Percentiles rank a stretch among this genome's conserved stretches.
These are phyloP conservation scores for Chironex yamaguchii DNA, from an alignment of 30 jellyfish, hydroid and myxozoan genomes.

Conservation along the genomic window DNA sequence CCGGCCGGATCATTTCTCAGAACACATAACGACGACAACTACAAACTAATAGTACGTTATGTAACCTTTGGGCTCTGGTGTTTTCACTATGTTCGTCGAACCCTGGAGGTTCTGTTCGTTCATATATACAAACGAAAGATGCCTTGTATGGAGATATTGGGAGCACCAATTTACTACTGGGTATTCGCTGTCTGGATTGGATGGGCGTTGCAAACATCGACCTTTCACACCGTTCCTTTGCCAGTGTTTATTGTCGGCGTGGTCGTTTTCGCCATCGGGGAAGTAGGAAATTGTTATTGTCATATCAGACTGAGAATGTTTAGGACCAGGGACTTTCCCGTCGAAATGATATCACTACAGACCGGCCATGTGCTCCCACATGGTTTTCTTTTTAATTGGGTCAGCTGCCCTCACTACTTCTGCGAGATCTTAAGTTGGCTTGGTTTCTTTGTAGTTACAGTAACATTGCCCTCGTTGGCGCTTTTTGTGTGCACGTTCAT, in stretches of 20 bases:
- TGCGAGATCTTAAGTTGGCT: conserved; percentile 85
- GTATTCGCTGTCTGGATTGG: conserved; percentile 60
- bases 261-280: conserved; percentile 67
- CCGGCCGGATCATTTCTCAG: conserved; percentile 67
- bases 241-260: conserved; percentile 52
- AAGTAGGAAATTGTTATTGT: conserved; percentile 80
- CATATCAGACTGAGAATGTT: conserved; percentile 72
- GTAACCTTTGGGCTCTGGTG: conserved; percentile 70
- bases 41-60: not conserved
- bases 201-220: conserved; percentile 63
- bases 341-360: conserved; percentile 12
- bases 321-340: conserved; percentile 57
- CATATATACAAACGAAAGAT: conserved; percentile 82
- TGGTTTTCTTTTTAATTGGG: conserved; percentile 51
- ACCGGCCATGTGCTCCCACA: conserved; percentile 85
- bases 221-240: conserved; percentile 12
- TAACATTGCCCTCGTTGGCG: conserved; percentile 74
- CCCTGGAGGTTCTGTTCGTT: conserved; percentile 81
- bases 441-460: conserved; percentile 75
- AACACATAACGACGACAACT: not conserved
- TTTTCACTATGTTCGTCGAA: conserved; percentile 76
- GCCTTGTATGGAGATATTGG: conserved; percentile 82
- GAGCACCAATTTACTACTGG: conserved; percentile 94
- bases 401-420: conserved; percentile 86
- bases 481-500: conserved; percentile 69